phyloP scores from a whole-genome alignment of 2,797 vertebrate genomes.

The Alosa sapidissima region DNA sequence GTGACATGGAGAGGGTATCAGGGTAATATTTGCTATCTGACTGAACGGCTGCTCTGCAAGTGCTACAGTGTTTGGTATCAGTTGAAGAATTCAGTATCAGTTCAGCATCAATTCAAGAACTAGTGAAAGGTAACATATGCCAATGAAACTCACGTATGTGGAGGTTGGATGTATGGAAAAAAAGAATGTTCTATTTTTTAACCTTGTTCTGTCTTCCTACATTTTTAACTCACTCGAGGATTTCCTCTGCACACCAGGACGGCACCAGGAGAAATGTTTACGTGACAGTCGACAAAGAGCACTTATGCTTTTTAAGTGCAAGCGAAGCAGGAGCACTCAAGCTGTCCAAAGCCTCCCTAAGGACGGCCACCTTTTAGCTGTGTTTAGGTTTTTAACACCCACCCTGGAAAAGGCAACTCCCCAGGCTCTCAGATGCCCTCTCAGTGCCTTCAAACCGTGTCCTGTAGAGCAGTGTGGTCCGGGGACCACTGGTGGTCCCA shows the following conservation, averaged over 20 bases:
- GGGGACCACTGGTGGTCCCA: too few species aligned
- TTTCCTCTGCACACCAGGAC: neutral
- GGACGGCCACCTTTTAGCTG: conserved; percentile 58
- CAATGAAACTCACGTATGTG: neutral
- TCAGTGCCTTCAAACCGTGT: conserved; percentile 38
- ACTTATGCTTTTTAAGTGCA: conserved; percentile 56
- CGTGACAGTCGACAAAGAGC: conserved; percentile 48
- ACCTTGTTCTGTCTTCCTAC: neutral
- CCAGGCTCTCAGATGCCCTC: conserved; percentile 50
- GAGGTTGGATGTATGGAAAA: neutral
- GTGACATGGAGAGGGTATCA: neutral
- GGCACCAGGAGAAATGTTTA: conserved; percentile 36
- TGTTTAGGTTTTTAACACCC: conserved; percentile 55
- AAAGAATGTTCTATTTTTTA: neutral
- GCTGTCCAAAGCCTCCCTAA: conserved; percentile 64
- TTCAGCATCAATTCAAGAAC: neutral
- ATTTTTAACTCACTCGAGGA: neutral
- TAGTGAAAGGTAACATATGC: neutral
- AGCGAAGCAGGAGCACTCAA: conserved; percentile 67
- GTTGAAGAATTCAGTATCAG: neutral
- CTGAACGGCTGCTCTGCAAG: neutral
- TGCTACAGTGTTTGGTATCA: neutral
- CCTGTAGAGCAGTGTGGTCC: neutral
- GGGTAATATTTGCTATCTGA: neutral
- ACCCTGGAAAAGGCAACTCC: conserved; percentile 53